A percentile compares a stretch with the other conserved stretches of the same genome.
Conservation (phyloP, 2,888 invertebrate species). For the Dusona sp. region DNA sequence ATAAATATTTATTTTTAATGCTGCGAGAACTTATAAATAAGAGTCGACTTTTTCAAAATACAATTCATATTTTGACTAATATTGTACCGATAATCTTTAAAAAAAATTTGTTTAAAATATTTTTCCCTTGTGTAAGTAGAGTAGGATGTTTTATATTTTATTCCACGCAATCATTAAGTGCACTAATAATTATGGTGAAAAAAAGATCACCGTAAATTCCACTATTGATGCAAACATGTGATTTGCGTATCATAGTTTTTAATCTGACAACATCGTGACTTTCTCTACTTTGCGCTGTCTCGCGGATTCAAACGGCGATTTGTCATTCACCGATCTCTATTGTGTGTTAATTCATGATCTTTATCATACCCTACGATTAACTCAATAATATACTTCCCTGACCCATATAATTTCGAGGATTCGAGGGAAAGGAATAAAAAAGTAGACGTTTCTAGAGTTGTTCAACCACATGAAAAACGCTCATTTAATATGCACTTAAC, state of each 20-base stretch:
- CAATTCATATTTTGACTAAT: neutral
- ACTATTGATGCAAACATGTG: constrained; percentile 25
- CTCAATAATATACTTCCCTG: constrained; percentile 20
- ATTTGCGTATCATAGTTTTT: constrained; percentile 37
- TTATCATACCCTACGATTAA: constrained; percentile 5
- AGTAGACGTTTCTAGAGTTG: neutral
- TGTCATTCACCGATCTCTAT: constrained; percentile 39
- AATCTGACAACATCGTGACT: constrained; percentile 62
- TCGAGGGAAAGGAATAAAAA: constrained; percentile 1
- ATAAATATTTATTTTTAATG: neutral
- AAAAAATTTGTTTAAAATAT: neutral
- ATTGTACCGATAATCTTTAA: neutral
- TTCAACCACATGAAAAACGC: neutral
- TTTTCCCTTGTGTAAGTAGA: neutral
- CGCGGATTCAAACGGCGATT: constrained; percentile 18
- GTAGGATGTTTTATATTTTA: neutral
- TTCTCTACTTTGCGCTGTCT: constrained; percentile 53
- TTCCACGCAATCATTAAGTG: neutral
- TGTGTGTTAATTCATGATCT: constrained; percentile 65
- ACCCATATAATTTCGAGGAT: constrained; percentile 37
- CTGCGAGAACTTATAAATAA: neutral
- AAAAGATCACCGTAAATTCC: neutral
- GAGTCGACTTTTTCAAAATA: neutral
- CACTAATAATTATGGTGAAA: neutral
- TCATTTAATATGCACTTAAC: neutral